phyloP scores from a whole-genome alignment of 2,113 vertebrate species.

The Ivindomyrus marchei region DNA sequence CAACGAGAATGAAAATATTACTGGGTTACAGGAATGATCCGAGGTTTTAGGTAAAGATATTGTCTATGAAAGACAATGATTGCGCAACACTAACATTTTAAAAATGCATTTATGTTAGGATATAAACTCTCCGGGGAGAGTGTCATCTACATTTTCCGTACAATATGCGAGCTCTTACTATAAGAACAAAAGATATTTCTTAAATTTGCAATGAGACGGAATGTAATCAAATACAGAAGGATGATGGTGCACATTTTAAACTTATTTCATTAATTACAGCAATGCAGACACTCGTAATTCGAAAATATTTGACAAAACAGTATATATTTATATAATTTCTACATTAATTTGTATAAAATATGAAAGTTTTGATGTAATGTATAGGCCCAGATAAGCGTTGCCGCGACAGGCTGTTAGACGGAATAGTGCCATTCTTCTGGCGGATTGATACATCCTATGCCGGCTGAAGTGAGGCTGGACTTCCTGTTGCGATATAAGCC shows the following conservation, averaged over 20 bases:
- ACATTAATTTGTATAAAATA: background rate
- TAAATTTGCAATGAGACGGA: background rate
- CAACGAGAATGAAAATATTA: background rate
- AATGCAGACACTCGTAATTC: background rate
- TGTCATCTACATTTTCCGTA: background rate
- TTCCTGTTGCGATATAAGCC: slow-evolving; percentile 46
- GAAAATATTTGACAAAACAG: background rate
- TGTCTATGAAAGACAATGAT: background rate
- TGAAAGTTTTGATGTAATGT: background rate
- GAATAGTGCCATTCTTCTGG: slow-evolving; percentile 13
- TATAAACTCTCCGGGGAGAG: background rate
- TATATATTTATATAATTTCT: background rate
- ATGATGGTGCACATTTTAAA: background rate
- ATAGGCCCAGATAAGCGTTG: background rate
- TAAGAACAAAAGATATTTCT: background rate
- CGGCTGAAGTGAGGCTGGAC: background rate
- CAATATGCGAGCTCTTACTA: background rate
- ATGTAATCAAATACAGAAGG: background rate
- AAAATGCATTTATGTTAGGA: background rate
- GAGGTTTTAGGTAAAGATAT: background rate
- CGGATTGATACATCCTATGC: slow-evolving; percentile 49
- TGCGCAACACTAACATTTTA: background rate
- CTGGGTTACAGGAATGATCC: background rate
- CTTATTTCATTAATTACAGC: background rate
- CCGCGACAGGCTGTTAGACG: background rate